Evolutionary conservation across 2,888 invertebrate genomes (phyloP).

Genomic region (Ceratothoa steindachneri): DNA sequence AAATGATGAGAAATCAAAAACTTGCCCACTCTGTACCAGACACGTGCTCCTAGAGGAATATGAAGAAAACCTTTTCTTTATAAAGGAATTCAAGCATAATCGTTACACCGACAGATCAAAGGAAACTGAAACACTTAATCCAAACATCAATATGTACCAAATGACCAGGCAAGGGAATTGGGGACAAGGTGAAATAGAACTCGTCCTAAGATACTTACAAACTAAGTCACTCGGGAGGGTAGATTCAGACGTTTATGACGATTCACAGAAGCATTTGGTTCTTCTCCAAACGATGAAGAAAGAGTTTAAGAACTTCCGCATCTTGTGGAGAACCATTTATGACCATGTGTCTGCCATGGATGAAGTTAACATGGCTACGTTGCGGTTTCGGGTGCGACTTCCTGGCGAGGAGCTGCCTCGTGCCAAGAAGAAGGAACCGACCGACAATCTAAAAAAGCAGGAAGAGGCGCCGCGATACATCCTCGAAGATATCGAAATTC

Average conservation of each 20-base stretch:
- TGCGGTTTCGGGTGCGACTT: conserved; percentile 57
- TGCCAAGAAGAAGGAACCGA: conserved; percentile 51
- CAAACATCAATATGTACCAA: conserved; percentile 49
- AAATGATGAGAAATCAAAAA: conserved; percentile 40
- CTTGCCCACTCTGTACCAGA: conserved; percentile 54
- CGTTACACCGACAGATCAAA: conserved; percentile 37
- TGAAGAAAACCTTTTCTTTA: conserved; percentile 58
- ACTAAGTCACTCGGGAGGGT: conserved; percentile 52
- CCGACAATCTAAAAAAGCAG: conserved; percentile 51
- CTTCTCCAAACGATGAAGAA: conserved; percentile 62
- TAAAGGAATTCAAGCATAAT: conserved; percentile 52
- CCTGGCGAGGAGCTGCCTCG: conserved; percentile 53
- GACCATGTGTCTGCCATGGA: conserved; percentile 62
- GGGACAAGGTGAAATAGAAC: conserved; percentile 63
- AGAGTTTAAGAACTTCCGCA: conserved; percentile 59
- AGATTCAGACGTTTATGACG: conserved; percentile 33
- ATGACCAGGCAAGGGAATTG: conserved; percentile 60
- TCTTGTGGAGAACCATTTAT: conserved; percentile 54
- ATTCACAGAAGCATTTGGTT: conserved; percentile 57
- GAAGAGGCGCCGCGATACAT: conserved; percentile 51
- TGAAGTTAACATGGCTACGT: conserved; percentile 69
- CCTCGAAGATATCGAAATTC: conserved; percentile 53
- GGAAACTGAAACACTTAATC: conserved; percentile 50
- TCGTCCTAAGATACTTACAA: conserved; percentile 56
- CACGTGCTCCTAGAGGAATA: conserved; percentile 54